Percentiles rank a stretch among this genome's conserved stretches.
phyloP scores from a whole-genome alignment of 2,888 invertebrate species.

The Strigamia crassipes region DNA sequence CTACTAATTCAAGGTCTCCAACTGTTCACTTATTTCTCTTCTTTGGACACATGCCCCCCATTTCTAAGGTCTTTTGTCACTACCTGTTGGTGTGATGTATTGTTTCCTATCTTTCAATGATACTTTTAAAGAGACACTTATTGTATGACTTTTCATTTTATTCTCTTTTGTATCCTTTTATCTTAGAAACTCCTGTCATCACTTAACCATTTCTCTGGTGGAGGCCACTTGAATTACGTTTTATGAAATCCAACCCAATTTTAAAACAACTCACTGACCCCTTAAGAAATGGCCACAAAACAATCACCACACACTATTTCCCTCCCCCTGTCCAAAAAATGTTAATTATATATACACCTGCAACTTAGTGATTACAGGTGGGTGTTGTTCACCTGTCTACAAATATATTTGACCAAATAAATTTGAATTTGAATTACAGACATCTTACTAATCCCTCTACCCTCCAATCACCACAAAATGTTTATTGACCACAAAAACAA shows the following conservation, averaged over 20 bases:
- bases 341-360: not conserved
- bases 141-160: not conserved
- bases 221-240: conserved; percentile 27
- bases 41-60: not conserved
- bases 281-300: not conserved
- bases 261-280: not conserved
- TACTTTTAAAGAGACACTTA: not conserved
- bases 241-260: not conserved
- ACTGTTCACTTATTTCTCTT: not conserved
- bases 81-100: not conserved
- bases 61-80: not conserved
- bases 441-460: not conserved
- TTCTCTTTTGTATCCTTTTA: not conserved
- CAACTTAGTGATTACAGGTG: not conserved
- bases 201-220: not conserved
- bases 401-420: not conserved
- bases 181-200: not conserved
- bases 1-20: conserved; percentile 18
- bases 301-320: not conserved
- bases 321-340: not conserved
- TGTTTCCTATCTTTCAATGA: not conserved
- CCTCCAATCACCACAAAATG: not conserved
- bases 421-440: not conserved
- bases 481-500: not conserved
- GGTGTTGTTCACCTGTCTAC: not conserved